These are phyloP conservation scores for Taxidea taxus DNA, from an alignment of 2,113 vertebrate species.

Conservation along the genomic window DNA sequence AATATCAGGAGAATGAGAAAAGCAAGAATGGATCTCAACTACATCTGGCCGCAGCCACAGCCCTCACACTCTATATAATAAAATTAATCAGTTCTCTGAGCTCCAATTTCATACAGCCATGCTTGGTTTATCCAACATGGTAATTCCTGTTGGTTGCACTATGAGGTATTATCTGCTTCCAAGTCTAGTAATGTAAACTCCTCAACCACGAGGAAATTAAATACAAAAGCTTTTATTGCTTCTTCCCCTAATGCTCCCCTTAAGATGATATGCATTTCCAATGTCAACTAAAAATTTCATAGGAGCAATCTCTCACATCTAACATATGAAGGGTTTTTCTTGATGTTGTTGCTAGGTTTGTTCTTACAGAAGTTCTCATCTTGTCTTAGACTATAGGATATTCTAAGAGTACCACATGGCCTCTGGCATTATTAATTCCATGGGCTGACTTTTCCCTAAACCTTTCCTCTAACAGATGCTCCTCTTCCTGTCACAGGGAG, in stretches of 20 bases:
- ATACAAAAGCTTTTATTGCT: constrained; percentile 12
- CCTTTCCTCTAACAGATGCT: neutral
- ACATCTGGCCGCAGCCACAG: neutral
- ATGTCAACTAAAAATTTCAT: neutral
- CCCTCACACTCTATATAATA: neutral
- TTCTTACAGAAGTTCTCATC: neutral
- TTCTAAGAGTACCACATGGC: neutral
- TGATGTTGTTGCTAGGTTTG: neutral
- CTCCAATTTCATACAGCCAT: neutral
- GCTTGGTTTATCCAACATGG: constrained; percentile 3
- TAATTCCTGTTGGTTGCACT: neutral
- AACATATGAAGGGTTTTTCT: neutral
- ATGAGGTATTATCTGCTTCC: constrained; percentile 26
- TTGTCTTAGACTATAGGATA: neutral
- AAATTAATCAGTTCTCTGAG: constrained; percentile 18
- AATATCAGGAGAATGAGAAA: neutral
- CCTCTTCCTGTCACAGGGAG: neutral
- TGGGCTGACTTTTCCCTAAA: neutral
- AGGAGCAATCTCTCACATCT: neutral
- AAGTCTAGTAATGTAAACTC: neutral
- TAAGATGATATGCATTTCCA: constrained; percentile 9
- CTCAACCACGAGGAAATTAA: constrained; percentile 43
- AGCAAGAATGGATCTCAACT: neutral
- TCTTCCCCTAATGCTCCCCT: neutral
- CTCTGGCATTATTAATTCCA: neutral